These are phyloP conservation scores for Pristionchus mayeri DNA, from an alignment of 2,888 invertebrate species.

Conservation along the genomic window DNA sequence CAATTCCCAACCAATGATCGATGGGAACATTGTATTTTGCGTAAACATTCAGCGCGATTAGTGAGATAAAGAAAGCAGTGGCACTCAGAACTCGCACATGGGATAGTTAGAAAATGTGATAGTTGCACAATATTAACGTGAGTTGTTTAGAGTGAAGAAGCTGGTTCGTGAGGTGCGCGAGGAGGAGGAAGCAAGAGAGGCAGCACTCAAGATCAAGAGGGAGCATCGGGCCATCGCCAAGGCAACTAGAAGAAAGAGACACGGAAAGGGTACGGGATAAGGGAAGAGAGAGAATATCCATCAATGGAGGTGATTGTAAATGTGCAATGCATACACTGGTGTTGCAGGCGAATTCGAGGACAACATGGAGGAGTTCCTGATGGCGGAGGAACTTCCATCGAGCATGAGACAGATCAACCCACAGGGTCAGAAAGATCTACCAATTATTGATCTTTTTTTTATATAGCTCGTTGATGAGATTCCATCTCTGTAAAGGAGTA, in stretches of 20 bases:
- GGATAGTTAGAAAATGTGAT: not conserved
- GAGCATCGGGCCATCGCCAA: slow-evolving; percentile 45
- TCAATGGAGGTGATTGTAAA: not conserved
- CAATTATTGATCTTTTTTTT: no score
- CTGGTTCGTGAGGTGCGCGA: slow-evolving; percentile 50
- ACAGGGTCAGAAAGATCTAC: slow-evolving; percentile 52
- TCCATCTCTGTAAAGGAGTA: no score
- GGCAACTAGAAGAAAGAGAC: slow-evolving; percentile 49
- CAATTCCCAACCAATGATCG: no score
- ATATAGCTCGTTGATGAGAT: no score
- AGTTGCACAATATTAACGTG: not conserved
- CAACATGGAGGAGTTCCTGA: slow-evolving; percentile 62
- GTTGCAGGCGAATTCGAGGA: slow-evolving; percentile 58
- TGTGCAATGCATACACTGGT: no score
- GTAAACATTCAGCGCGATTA: no score
- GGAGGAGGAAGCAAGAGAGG: slow-evolving; percentile 50
- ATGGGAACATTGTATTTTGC: no score
- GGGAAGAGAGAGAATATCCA: not conserved
- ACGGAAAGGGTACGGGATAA: slow-evolving; percentile 35
- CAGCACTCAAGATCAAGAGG: slow-evolving; percentile 35
- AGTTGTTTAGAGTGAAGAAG: slow-evolving; percentile 45
- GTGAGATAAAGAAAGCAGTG: no score
- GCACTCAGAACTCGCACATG: no score
- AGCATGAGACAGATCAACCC: slow-evolving; percentile 55
- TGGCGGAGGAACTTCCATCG: slow-evolving; percentile 58